Percentiles rank a stretch among this genome's conserved stretches.
These are phyloP conservation scores for Patella depressa DNA, from an alignment of 2,888 invertebrate species.

Conservation along the genomic window DNA sequence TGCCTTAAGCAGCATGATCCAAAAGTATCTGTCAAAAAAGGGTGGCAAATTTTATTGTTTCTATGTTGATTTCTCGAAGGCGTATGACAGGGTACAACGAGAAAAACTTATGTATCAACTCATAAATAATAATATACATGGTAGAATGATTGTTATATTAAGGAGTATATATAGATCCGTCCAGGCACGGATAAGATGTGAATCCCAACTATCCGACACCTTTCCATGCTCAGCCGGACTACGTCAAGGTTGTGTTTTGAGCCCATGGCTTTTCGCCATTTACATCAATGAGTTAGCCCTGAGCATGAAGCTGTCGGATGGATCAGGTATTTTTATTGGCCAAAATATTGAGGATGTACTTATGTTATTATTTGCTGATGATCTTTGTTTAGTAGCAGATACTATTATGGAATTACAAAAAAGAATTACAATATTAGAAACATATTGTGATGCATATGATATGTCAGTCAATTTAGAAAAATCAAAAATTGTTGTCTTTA, in stretches of 20 bases:
- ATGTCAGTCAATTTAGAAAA: not conserved
- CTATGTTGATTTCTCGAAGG: conserved; percentile 4
- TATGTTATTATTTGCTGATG: not conserved
- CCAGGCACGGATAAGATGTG: not conserved
- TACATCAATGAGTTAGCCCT: not conserved
- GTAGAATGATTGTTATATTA: not conserved
- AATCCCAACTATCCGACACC: not conserved
- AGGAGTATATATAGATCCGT: not conserved
- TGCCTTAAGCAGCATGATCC: not conserved
- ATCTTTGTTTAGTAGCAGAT: not conserved
- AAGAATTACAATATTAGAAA: conserved; percentile 2
- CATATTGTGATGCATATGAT: conserved; percentile 2
- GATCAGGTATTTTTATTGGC: not conserved
- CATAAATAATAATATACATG: not conserved
- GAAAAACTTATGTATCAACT: not conserved
- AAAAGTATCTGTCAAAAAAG: not conserved
- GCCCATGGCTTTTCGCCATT: conserved; percentile 5
- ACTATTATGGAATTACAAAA: not conserved
- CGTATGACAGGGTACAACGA: not conserved
- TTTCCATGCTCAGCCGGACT: not conserved
- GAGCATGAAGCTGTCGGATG: not conserved
- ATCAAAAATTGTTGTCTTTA: not conserved
- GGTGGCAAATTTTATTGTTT: conserved; percentile 3
- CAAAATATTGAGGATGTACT: not conserved
- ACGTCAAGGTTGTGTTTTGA: not conserved